Evolutionary conservation across 1,140 invertebrate genomes (phyloP).

Genomic region (Procambarus virginalis): DNA sequence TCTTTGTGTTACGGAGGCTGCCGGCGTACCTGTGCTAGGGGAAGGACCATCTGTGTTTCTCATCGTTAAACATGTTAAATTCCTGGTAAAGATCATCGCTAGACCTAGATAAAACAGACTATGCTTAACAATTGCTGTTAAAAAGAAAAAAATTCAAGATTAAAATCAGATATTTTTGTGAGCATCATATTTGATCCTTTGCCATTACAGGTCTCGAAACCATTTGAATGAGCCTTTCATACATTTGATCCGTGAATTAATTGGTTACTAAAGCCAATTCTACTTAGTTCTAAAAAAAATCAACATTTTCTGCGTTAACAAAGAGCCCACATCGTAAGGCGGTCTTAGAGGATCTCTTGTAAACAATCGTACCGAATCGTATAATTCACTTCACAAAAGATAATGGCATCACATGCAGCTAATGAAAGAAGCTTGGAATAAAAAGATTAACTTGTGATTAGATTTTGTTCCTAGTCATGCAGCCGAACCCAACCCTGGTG

Average conservation of each 20-base stretch:
- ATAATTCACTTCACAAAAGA: constrained; percentile 24
- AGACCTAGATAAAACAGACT: background rate
- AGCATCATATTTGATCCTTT: constrained; percentile 22
- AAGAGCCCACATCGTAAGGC: background rate
- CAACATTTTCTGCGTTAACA: background rate
- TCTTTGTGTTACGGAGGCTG: background rate
- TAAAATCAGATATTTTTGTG: background rate
- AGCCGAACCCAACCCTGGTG: background rate
- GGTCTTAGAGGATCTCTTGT: background rate
- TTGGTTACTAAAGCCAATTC: background rate
- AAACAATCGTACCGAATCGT: background rate
- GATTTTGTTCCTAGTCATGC: background rate
- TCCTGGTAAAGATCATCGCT: background rate
- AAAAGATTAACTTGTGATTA: background rate
- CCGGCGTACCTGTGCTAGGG: background rate
- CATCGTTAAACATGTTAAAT: background rate
- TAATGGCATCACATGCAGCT: constrained; percentile 13
- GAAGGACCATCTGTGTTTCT: background rate
- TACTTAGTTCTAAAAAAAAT: background rate
- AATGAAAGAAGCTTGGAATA: constrained; percentile 4
- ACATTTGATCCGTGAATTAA: background rate
- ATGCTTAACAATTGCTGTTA: background rate
- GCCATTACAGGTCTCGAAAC: background rate
- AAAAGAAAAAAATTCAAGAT: background rate
- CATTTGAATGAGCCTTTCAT: constrained; percentile 12